Base-by-base conservation (phyloP, 2,113 vertebrate genomes). In the Seriola rivoliana region DNA sequence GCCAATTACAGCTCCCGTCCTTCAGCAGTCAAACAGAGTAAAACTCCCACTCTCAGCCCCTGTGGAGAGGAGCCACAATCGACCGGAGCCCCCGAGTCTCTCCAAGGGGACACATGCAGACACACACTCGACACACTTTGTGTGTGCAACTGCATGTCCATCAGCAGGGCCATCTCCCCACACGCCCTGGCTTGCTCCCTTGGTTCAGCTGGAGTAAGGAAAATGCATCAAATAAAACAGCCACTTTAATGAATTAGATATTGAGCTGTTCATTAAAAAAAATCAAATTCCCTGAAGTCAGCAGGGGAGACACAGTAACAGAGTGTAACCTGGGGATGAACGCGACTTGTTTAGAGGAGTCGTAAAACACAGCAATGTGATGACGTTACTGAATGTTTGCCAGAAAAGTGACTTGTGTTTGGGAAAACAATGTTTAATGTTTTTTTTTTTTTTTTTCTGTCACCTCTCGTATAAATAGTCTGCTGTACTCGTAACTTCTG, bases 221-320 rank as follows among this genome's bases (percentile, higher is more conserved):
- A 91, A 93, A 93, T 71, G 84, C 91, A 93, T 93, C 90, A 93
- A 94, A 94, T 93, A 93, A 95, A 95, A 94, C 85, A 91, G 90
- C 90, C 95, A 95, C 95, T 95, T 95, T 95, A 96, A 96, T 95
- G 92, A 95, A 96, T 95, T 95, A 89, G 94, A 92, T 95, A 95
- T 95, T 93, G 95, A 96, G 93, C 93, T 89, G 88, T 91, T 94
- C 92, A 92, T 95, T 92, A 93, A 94, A 93, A 94, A 88, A 88
- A 90, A 89, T 85, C 78, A 32, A 87, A 95, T 93, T 94, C 92
- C 90, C 92, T 78, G 81, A 90, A 93, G 94, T 95, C 94, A 95
- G 94, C 94, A 94, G 87, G 88, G 89, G 80, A 90, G 84, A 83
- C 82, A 82, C 66, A 81, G 85, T 76, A 75, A 66, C 69, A 83